Evolutionary conservation across 2,113 vertebrate species (phyloP).

Genomic region (human (Homo sapiens)): GRCh38 chr6:99958501-99959000

Average conservation of each 20-base stretch:
- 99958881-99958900: not conserved
- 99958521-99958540: not conserved
- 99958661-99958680: not conserved
- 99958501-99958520: not conserved
- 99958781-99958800: not conserved
- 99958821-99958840: not conserved
- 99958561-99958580: not conserved
- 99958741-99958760: not conserved
- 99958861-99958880: not conserved
- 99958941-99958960: not conserved
- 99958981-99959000: not conserved
- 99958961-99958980: not conserved
- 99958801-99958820: not conserved
- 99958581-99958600: not conserved
- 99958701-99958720: not conserved
- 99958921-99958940: not conserved
- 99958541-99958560: not conserved
- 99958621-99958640: not conserved
- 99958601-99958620: not conserved
- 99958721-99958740: not conserved
- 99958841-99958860: not conserved
- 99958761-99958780: not conserved
- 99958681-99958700: not conserved
- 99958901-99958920: not conserved
- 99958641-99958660: not conserved